Conservation (phyloP, 2,888 invertebrate species). For the Protodeltote pygarga region DNA sequence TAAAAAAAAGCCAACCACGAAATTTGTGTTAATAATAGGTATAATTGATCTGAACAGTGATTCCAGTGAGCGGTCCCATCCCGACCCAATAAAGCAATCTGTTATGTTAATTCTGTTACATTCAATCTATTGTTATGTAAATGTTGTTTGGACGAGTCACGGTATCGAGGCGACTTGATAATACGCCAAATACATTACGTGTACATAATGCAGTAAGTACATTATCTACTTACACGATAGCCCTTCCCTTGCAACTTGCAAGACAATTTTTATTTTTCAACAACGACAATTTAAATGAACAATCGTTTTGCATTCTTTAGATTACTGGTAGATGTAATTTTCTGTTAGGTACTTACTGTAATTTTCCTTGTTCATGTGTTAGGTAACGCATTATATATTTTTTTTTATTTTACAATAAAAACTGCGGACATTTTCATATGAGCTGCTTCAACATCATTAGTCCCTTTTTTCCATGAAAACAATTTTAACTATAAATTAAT, state of each 20-base stretch:
- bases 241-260: no score
- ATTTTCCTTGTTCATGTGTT: conserved; percentile 17
- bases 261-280: conserved; percentile 18
- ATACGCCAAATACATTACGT: conserved; percentile 47
- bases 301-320: conserved; percentile 28
- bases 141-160: conserved; percentile 54
- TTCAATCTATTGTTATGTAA: conserved; percentile 75
- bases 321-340: not conserved
- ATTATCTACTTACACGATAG: conserved; percentile 13
- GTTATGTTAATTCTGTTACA: conserved; percentile 74
- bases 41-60: conserved; percentile 23
- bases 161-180: conserved; percentile 42
- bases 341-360: no score
- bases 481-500: no score
- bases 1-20: no score
- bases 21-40: no score
- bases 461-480: no score
- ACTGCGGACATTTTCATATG: no score
- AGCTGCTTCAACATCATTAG: no score
- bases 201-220: conserved; percentile 21
- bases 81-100: conserved; percentile 73
- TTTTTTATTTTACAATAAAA: no score
- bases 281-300: conserved; percentile 16
- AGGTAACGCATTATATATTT: no score
- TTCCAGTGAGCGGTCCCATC: conserved; percentile 44